Percentiles rank a stretch among this genome's conserved stretches.
Conservation (phyloP, 92 coral and sea anemone genomes). For the Porites divaricata region DNA sequence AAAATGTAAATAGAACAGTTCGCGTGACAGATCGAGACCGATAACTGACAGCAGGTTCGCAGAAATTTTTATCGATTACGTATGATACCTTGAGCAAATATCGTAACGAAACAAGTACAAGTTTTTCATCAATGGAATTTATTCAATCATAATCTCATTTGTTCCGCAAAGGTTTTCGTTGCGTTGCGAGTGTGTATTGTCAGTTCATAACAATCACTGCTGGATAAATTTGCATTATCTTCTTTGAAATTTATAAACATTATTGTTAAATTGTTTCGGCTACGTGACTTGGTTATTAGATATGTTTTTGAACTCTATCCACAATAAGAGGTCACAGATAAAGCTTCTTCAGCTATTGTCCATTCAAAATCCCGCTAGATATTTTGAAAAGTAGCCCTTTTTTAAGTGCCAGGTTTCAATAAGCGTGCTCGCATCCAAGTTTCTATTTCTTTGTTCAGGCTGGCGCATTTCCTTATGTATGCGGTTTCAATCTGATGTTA, state of each 20-base stretch:
- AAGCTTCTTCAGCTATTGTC: slow-evolving; percentile 14
- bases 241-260: slow-evolving; percentile 9
- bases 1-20: too few relatives aligned
- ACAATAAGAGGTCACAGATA: slow-evolving; percentile 28
- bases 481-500: background rate
- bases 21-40: too few relatives aligned
- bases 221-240: slow-evolving; percentile 1
- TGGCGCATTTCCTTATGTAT: background rate
- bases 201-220: background rate
- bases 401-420: background rate
- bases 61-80: too few relatives aligned
- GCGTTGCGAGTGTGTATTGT: background rate
- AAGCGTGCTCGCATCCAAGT: slow-evolving; percentile 4
- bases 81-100: too few relatives aligned
- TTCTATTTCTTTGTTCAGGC: background rate
- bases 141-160: background rate
- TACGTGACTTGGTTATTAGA: slow-evolving; percentile 33
- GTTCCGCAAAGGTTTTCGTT: background rate
- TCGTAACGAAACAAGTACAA: background rate
- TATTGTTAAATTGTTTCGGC: background rate
- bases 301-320: background rate
- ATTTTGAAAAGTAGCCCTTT: background rate
- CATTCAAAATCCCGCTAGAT: slow-evolving; percentile 3
- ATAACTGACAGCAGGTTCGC: too few relatives aligned
- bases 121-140: background rate